These are phyloP conservation scores for Zophobas morio DNA, from an alignment of 1,140 invertebrate genomes.

Conservation along the genomic window DNA sequence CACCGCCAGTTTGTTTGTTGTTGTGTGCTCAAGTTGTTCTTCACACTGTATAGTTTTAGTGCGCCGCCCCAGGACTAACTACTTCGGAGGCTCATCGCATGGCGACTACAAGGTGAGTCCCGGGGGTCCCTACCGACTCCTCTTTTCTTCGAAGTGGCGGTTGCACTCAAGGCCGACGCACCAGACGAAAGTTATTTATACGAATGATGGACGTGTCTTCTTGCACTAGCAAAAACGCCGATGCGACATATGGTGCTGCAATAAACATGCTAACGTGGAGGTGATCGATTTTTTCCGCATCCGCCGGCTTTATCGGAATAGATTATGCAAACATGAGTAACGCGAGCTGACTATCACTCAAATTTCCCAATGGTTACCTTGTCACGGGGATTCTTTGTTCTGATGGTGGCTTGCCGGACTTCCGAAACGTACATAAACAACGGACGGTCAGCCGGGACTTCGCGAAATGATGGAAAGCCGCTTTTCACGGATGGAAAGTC, in stretches of 20 bases:
- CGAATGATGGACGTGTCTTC: conserved; percentile 32
- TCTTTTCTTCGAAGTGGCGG: too few species aligned
- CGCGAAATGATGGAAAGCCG: too few species aligned
- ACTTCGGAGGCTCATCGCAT: conserved; percentile 34
- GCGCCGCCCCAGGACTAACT: conserved; percentile 34
- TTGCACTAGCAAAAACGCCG: conserved; percentile 2
- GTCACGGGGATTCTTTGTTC: conserved; percentile 38
- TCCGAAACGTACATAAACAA: too few species aligned
- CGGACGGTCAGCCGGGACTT: too few species aligned
- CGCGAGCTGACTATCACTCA: conserved; percentile 11
- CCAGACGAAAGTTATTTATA: conserved; percentile 47
- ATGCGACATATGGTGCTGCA: background rate
- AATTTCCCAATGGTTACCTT: conserved; percentile 43
- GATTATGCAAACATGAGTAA: conserved; percentile 40
- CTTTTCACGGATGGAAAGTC: too few species aligned
- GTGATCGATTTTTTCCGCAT: conserved; percentile 26
- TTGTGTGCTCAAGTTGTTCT: conserved; percentile 41
- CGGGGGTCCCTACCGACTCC: too few species aligned
- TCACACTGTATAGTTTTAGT: conserved; percentile 19
- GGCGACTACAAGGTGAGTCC: conserved; percentile 45
- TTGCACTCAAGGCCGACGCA: conserved; percentile 20
- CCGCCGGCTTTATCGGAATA: conserved; percentile 10
- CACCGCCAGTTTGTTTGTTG: conserved; percentile 45
- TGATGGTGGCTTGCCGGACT: too few species aligned
- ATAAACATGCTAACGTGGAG: conserved; percentile 3